These are phyloP conservation scores for Sebastes oblongus DNA, from an alignment of 2,797 vertebrate species.

Conservation along the genomic window DNA sequence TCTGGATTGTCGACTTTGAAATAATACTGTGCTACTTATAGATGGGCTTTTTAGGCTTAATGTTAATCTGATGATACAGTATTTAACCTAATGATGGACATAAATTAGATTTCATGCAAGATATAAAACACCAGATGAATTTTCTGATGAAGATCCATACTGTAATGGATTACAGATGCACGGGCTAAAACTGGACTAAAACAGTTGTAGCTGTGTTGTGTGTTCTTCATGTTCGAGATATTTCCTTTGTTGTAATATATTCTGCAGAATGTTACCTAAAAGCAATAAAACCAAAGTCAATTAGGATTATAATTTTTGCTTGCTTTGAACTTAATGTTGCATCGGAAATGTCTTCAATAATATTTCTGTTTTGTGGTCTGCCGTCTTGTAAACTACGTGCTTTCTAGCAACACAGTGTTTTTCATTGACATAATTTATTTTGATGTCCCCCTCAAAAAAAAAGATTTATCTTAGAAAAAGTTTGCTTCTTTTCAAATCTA, in stretches of 20 bases:
- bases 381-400: background rate
- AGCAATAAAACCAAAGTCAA: background rate
- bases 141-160: background rate
- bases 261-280: background rate
- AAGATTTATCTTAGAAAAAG: background rate
- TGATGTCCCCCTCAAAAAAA: background rate
- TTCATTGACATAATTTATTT: background rate
- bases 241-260: background rate
- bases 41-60: constrained; percentile 66
- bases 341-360: background rate
- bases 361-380: background rate
- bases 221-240: background rate
- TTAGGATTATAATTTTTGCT: background rate
- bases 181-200: background rate
- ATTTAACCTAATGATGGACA: background rate
- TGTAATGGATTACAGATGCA: background rate
- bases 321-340: background rate
- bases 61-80: constrained; percentile 36
- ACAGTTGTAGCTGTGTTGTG: background rate
- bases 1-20: constrained; percentile 73
- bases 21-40: constrained; percentile 69
- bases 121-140: background rate
- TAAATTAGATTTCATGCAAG: constrained; percentile 1
- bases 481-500: background rate
- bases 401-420: background rate